Evolutionary conservation across 2,888 invertebrate genomes (phyloP), one percentile per base, ranked within the genome.

Genomic region (Ctena decussata): DNA sequence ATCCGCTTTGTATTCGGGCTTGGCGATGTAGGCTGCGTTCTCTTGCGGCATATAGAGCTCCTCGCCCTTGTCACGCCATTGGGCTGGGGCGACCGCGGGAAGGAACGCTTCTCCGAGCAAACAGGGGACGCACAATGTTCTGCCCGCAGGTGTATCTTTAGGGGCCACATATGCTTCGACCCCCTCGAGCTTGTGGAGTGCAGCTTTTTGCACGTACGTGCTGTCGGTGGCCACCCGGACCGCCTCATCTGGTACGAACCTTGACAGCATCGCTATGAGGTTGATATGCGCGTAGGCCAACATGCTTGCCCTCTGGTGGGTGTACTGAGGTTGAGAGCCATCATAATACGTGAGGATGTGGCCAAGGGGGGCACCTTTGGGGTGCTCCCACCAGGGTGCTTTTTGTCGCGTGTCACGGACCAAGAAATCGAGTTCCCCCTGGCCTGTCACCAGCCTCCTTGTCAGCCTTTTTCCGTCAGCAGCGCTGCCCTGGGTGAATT

Each of bases 271-370:
- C 30, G 44, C 6, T 15, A 74, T 46, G 46, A 74, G 49, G 74
- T 74, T 74, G 46, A 74, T 74, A 6, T 46, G 49, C 15, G 74
- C 46, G 41, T 74, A 74, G 46, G 74, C 49, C 74, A 74, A 49
- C 74, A 46, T 72, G 41, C 72, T 72, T 21, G 72, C 72, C 72
- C 72, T 72, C 39, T 39, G 72, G 72, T 72, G 72, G 72, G 37
- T 39, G 41, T 72, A 72, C 72, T 41, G 72, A 21, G 60, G 60
- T 21, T 57, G 60, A 11, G 60, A 57, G 11, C 60, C 60, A 21
- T 57, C 24, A 30, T 57, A 57, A 21, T 18, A 57, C 6, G 60
- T 57, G 60, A 57, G 60, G 60, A 57, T 57, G 30, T 57, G 60
- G 21, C 30, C 60, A n/a, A 57, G 60, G 15, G 21, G 30, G 30